Base-by-base conservation (phyloP, 2,113 vertebrate species). In the Anhinga anhinga region DNA sequence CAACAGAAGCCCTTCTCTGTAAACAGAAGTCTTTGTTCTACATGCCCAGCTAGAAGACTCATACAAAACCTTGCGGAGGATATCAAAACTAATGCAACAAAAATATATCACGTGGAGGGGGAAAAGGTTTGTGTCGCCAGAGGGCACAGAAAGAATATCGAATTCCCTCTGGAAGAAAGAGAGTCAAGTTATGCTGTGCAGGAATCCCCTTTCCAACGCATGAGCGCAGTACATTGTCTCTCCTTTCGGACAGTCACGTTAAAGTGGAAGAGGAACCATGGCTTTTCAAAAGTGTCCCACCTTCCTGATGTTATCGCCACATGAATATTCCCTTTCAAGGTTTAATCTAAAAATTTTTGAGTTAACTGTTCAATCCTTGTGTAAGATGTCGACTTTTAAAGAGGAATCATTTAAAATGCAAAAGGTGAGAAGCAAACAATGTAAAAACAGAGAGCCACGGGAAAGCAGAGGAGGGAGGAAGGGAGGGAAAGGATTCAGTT, bases 171-270 rank as follows among this genome's bases (percentile, higher is more conserved):
- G 38, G 47, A 86, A 94, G 22, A 84, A 53, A 42, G 15, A 49
- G 21, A 80, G 40, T 21, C 52, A 66, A 58, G 20, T 53, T 47
- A 63, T 38, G n/a, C 50, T 30, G 10, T 2, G 1, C 8, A 47
- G 47, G 47, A 77, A 65, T 23, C 38, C 76, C 36, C 50, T 50
- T 42, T 63, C 62, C 65, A 63, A 25, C 2, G 4, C 29, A 11
- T 2, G 1, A 76, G 55, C 0, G 5, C 29, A 50, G 26, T 4
- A 55, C 0, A 1, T 4, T 25, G 9, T 55, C 25, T 38, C 65
- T 88, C 52, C 55, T 84, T 82, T 61, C 23, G 63, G 55, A 18
- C 14, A 40, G 27, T 36, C 38, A 40, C 3, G 0, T 22, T 40
- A 47, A 44, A 74, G 27, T 2, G 7, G 49, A 83, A 73, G 45